phyloP scores from a whole-genome alignment of 2,113 vertebrate species.

The Galeopterus variegatus region DNA sequence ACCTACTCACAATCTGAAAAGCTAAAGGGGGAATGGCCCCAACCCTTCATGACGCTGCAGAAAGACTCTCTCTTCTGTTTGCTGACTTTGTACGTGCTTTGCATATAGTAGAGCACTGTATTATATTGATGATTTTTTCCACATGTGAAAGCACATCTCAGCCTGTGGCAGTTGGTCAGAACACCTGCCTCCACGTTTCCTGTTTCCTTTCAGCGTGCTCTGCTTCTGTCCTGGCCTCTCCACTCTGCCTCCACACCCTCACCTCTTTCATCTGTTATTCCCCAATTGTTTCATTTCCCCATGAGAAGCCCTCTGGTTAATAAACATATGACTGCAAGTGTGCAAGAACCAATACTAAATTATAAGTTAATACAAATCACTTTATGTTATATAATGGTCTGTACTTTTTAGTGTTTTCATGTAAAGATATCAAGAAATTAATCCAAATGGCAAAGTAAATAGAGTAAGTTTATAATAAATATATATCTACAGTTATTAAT shows the following conservation, averaged over 20 bases:
- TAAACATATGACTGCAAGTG: neutral
- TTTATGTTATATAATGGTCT: neutral
- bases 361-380: neutral
- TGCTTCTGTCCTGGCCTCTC: neutral
- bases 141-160: neutral
- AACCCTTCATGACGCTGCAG: neutral
- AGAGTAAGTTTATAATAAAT: neutral
- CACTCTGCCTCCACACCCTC: neutral
- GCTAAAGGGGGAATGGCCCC: neutral
- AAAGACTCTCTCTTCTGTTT: neutral
- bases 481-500: neutral
- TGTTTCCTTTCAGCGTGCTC: neutral
- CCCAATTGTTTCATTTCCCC: neutral
- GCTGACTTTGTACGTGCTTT: neutral
- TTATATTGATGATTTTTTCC: neutral
- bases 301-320: neutral
- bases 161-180: neutral
- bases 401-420: neutral
- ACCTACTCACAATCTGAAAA: conserved; percentile 44
- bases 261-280: neutral
- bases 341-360: neutral
- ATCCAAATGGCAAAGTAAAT: conserved; percentile 40
- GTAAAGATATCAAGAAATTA: conserved; percentile 17
- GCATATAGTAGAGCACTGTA: neutral
- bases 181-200: neutral